A percentile compares a stretch with the other conserved stretches of the same genome.
Evolutionary conservation across 2,113 vertebrate genomes (phyloP).

Genomic region (Varanus komodoensis): DNA sequence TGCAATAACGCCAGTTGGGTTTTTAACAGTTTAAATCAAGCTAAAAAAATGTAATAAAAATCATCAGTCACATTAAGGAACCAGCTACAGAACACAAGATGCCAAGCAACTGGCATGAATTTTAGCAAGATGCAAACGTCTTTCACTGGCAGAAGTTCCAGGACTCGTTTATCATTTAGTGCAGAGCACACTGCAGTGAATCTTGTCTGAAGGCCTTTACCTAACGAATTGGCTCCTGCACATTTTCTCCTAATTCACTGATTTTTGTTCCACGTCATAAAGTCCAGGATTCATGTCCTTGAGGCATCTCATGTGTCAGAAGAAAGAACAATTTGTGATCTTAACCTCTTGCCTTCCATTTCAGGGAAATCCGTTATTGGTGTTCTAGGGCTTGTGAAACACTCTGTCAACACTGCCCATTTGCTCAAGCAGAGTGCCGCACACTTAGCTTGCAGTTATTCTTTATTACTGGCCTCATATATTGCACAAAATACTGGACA

Average conservation of each 20-base stretch:
- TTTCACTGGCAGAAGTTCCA: not conserved
- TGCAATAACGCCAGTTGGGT: rapidly evolving
- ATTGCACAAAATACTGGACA: not conserved
- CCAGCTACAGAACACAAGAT: not conserved
- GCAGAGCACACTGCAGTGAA: slow-evolving; percentile 22
- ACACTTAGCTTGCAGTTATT: not conserved
- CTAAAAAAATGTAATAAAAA: not conserved
- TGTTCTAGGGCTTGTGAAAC: not conserved
- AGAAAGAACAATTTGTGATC: slow-evolving; percentile 18
- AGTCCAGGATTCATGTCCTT: slow-evolving; percentile 1
- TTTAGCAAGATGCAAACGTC: not conserved
- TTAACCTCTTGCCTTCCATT: slow-evolving; percentile 19
- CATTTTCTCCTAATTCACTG: slow-evolving; percentile 31
- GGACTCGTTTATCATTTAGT: slow-evolving; percentile 37
- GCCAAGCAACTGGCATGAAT: not conserved
- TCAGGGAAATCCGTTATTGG: not conserved
- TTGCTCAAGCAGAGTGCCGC: not conserved
- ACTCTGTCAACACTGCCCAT: not conserved
- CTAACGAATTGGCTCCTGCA: slow-evolving; percentile 20
- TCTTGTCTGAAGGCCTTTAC: slow-evolving; percentile 32
- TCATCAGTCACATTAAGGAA: not conserved
- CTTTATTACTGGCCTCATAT: not conserved
- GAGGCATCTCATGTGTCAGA: slow-evolving; percentile 22
- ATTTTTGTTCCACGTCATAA: slow-evolving; percentile 32
- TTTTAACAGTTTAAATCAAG: not conserved